A percentile compares a stretch with the other conserved stretches of the same genome.
Evolutionary conservation across 2,888 invertebrate species (phyloP).

Genomic region (Oconnorella tubifera): DNA sequence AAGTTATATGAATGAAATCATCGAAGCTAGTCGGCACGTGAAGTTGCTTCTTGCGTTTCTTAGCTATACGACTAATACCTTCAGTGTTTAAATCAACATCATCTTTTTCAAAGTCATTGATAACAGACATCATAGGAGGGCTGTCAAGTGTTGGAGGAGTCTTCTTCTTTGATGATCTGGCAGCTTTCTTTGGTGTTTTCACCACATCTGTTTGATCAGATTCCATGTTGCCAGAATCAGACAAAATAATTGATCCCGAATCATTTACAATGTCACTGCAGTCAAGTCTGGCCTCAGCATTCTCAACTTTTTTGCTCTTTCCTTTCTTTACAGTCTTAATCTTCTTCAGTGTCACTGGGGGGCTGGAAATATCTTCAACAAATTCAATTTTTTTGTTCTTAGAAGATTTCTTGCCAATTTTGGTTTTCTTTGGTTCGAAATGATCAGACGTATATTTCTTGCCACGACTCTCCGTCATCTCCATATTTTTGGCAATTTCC

Average conservation of each 20-base stretch:
- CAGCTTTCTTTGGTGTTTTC: background rate
- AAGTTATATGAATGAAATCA: too few relatives aligned
- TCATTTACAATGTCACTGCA: too few relatives aligned
- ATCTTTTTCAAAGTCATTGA: background rate
- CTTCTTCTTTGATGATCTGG: background rate
- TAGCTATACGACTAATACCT: slow-evolving; percentile 2
- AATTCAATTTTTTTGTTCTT: background rate
- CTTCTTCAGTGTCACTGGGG: background rate
- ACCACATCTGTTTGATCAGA: background rate
- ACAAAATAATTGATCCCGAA: too few relatives aligned
- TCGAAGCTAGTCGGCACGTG: background rate
- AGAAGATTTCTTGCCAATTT: too few relatives aligned
- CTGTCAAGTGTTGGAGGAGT: background rate
- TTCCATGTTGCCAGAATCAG: background rate
- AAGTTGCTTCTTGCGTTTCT: background rate
- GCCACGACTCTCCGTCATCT: too few relatives aligned
- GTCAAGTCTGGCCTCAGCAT: background rate
- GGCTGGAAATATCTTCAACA: background rate
- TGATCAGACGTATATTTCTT: background rate
- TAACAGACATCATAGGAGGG: background rate
- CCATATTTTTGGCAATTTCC: background rate
- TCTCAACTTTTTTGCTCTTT: background rate
- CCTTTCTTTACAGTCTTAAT: background rate
- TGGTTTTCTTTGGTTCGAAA: too few relatives aligned
- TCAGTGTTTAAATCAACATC: background rate